Percentiles rank a stretch among this genome's conserved stretches.
Evolutionary conservation across 2,797 vertebrate species (phyloP).

Genomic region (Strix occidentalis): DNA sequence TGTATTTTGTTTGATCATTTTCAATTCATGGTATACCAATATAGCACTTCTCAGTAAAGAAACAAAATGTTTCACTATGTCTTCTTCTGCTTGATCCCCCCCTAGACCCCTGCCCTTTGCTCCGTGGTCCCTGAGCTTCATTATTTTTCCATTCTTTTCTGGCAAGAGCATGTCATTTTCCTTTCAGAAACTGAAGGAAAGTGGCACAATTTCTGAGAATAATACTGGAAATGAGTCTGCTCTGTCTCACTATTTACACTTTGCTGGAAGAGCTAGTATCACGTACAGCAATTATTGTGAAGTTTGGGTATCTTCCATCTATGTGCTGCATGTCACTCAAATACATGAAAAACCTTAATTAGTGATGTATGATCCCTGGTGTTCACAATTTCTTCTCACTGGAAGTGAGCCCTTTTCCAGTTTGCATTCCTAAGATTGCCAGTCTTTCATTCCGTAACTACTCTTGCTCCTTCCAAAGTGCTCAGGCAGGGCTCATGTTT

Average conservation of each 20-base stretch:
- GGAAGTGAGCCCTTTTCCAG: not conserved
- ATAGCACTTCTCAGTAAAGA: not conserved
- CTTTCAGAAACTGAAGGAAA: not conserved
- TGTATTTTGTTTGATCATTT: not conserved
- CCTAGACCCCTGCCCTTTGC: not conserved
- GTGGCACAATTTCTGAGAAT: not conserved
- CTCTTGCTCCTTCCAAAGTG: not conserved
- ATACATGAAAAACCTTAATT: not conserved
- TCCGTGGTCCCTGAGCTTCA: rapidly evolving
- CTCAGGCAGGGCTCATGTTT: not conserved
- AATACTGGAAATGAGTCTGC: not conserved
- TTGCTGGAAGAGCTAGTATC: not conserved
- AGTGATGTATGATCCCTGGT: not conserved
- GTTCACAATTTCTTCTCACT: not conserved
- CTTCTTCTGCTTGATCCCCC: not conserved
- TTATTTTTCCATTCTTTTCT: not conserved
- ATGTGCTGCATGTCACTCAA: not conserved
- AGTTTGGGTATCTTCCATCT: not conserved
- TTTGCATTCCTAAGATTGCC: not conserved
- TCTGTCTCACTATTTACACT: not conserved
- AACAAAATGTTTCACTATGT: not conserved
- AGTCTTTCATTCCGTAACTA: not conserved
- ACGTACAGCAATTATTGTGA: not conserved
- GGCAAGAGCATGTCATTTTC: not conserved
- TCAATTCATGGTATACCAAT: not conserved